Base-by-base conservation (phyloP, 37 sponge, comb jelly and placozoan genomes). In the Diacarnus erythraeanus region DNA sequence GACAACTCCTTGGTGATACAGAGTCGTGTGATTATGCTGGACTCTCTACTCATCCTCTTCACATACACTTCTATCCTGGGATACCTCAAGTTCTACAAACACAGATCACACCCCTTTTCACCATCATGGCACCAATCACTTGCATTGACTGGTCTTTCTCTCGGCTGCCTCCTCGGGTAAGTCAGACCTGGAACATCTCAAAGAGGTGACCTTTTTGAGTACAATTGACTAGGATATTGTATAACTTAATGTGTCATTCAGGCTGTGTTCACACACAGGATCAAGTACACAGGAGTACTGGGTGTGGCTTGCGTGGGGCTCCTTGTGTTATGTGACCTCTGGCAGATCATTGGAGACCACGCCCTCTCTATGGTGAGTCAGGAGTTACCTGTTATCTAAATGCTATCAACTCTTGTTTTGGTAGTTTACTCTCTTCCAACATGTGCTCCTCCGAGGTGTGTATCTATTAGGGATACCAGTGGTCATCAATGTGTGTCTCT, bases 1-100 rank as follows among this genome's bases (percentile, higher is more conserved):
- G 94, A 94, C 54, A 94, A 94, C 72, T 87, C 94, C 4, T 69
- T 90, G 35, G 75, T 87, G 56, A 83, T 88, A 31, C 94, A 94
- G 74, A 87, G 88, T 38, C 80, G 94, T 30, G 84, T 90, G 22
- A 90, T 94, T 21, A 85, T 94, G 88, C 80, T 94, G 34, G 94
- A 94, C 81, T 83, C 94, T 0, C 81, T 89, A 8, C 64, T 87
- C 72, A 83, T 94, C 68, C 60, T 94, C 38, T 73, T 90, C 25
- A 86, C 88, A 2, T 85, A 78, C 51, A 57, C 83, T 41, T 75
- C 91, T 27, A 21, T 94, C 40, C 78, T 87, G n/a, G 87, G 73
- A 59, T 94, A 87, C 76, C 69, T 90, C 60, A 88, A 85, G 78
- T 84, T 93, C 79, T 88, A 85, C 74, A 67, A 79, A 2, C 23